phyloP scores from a whole-genome alignment of 2,888 invertebrate species.

The Meliscaeva auricollis region DNA sequence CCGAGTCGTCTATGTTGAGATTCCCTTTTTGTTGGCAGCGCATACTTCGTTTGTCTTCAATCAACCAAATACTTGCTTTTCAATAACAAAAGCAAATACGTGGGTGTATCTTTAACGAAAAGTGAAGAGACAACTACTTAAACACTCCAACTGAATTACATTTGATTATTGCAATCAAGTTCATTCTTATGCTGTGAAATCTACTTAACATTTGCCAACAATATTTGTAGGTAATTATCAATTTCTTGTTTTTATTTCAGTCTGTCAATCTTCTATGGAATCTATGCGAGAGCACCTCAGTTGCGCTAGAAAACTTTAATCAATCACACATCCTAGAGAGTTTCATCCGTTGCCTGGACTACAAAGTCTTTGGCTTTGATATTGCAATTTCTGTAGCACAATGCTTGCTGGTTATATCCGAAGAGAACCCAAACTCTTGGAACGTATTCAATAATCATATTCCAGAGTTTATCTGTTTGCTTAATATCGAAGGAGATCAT shows the following conservation, averaged over 20 bases:
- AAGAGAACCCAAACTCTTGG: conserved; percentile 88
- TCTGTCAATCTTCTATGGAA: conserved; percentile 89
- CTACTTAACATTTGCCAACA: neutral
- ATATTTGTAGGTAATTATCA: neutral
- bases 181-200: too few relatives aligned
- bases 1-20: too few relatives aligned
- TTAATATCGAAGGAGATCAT: conserved; percentile 81
- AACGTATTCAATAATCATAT: conserved; percentile 85
- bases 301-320: conserved; percentile 88
- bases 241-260: conserved; percentile 22
- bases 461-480: conserved; percentile 84
- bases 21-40: too few relatives aligned
- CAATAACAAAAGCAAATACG: too few relatives aligned
- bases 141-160: too few relatives aligned
- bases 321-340: conserved; percentile 87
- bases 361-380: conserved; percentile 86
- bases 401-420: conserved; percentile 89
- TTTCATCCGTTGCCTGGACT: conserved; percentile 87
- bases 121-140: too few relatives aligned
- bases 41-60: too few relatives aligned
- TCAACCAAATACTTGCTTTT: too few relatives aligned
- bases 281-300: conserved; percentile 88
- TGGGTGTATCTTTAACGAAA: too few relatives aligned
- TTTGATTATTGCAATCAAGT: too few relatives aligned
- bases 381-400: conserved; percentile 87